Conservation (phyloP, 2,797 vertebrate genomes). For the Peromyscus nudipes region DNA sequence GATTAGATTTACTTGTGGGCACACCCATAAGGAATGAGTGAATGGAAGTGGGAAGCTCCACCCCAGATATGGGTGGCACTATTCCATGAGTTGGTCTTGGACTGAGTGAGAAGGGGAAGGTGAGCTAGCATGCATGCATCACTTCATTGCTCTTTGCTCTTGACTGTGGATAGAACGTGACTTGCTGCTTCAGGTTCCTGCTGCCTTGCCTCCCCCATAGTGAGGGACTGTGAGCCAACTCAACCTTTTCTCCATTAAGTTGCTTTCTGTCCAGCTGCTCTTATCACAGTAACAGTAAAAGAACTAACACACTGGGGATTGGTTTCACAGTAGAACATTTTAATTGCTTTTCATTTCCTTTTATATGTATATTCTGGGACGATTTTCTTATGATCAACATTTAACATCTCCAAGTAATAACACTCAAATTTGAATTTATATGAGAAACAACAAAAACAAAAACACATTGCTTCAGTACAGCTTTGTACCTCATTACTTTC, state of each 20-base stretch:
- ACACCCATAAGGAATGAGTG: neutral
- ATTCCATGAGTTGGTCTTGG: neutral
- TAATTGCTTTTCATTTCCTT: slow-evolving; percentile 32
- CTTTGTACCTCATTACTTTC: neutral
- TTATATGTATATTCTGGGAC: neutral
- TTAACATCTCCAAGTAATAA: slow-evolving; percentile 5
- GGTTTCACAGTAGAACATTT: slow-evolving; percentile 9
- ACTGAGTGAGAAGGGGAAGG: neutral
- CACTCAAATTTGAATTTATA: slow-evolving; percentile 44
- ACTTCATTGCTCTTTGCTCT: neutral
- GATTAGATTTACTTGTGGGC: neutral
- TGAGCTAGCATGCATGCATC: neutral
- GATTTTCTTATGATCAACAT: slow-evolving; percentile 43
- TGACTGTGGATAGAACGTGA: neutral
- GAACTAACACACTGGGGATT: no score
- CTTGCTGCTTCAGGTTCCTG: neutral
- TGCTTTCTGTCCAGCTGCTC: neutral
- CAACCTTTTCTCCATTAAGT: neutral
- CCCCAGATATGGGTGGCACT: neutral
- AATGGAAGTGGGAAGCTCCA: neutral
- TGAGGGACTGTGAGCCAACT: neutral
- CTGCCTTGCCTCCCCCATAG: neutral
- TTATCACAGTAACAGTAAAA: no score
- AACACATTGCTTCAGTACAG: neutral
- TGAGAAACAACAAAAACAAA: neutral